Evolutionary conservation across 2,113 vertebrate species (phyloP).

Genomic region (Hyperoodon ampullatus): DNA sequence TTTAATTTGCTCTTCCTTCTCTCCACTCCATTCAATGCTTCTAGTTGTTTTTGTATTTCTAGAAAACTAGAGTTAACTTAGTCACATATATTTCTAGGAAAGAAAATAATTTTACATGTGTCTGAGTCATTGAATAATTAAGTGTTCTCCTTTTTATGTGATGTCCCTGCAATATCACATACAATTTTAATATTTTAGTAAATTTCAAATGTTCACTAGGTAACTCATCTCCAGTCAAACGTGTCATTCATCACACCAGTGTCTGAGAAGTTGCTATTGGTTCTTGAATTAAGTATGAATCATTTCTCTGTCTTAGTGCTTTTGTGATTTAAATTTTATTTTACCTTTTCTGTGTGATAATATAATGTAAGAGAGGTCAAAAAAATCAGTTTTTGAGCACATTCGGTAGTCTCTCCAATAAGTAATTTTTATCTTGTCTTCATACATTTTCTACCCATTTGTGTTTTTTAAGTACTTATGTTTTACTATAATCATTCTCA

Average conservation of each 20-base stretch:
- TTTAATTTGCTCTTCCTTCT: not conserved
- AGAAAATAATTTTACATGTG: not conserved
- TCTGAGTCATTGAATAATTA: not conserved
- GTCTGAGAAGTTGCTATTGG: not conserved
- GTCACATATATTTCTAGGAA: not conserved
- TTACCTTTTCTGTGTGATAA: not conserved
- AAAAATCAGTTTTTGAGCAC: not conserved
- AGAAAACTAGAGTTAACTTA: not conserved
- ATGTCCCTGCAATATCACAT: not conserved
- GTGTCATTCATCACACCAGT: not conserved
- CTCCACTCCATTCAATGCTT: not conserved
- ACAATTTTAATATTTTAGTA: not conserved
- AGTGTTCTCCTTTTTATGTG: not conserved
- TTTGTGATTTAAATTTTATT: not conserved
- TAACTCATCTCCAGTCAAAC: not conserved
- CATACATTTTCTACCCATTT: not conserved
- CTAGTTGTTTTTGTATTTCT: not conserved
- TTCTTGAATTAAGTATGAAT: not conserved
- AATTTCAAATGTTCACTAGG: not conserved
- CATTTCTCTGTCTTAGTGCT: not conserved
- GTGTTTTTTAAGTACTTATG: not conserved
- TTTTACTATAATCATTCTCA: not conserved
- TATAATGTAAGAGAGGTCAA: not conserved
- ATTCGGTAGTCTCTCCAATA: not conserved
- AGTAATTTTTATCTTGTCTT: conserved; percentile 30